phyloP scores from a whole-genome alignment of 2,888 invertebrate species.

The Diploptera punctata region DNA sequence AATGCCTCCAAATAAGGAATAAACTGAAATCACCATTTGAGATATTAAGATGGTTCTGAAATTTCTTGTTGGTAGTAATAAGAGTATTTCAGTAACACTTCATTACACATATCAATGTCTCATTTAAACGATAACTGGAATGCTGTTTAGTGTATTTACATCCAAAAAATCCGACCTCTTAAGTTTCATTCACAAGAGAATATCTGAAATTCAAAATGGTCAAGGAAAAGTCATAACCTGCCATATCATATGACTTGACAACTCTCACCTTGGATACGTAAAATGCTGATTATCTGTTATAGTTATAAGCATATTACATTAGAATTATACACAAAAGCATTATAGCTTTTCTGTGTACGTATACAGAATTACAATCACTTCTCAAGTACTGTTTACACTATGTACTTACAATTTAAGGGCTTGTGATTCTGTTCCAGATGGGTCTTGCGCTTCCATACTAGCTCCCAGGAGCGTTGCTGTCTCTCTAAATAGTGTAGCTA shows the following conservation, averaged over 20 bases:
- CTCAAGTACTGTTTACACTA: conserved; percentile 19
- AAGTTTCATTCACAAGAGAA: no score
- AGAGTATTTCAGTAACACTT: no score
- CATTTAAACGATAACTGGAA: no score
- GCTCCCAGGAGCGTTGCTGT: conserved; percentile 70
- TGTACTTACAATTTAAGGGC: conserved; percentile 49
- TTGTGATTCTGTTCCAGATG: conserved; percentile 46
- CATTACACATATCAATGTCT: no score
- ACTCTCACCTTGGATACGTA: neutral
- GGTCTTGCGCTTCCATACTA: conserved; percentile 58
- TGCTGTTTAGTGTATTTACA: no score
- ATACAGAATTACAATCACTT: neutral
- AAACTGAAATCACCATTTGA: no score
- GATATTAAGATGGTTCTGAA: no score
- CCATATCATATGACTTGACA: neutral
- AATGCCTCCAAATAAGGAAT: no score
- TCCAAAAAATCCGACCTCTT: no score
- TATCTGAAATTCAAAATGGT: no score
- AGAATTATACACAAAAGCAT: neutral
- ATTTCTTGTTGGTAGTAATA: no score
- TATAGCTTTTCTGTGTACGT: neutral
- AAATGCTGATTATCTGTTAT: neutral
- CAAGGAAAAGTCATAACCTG: conserved; percentile 9
- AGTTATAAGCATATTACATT: neutral
- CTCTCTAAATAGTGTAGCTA: conserved; percentile 71